Base-by-base conservation (phyloP, 2,888 invertebrate species). In the Ischnura elegans region DNA sequence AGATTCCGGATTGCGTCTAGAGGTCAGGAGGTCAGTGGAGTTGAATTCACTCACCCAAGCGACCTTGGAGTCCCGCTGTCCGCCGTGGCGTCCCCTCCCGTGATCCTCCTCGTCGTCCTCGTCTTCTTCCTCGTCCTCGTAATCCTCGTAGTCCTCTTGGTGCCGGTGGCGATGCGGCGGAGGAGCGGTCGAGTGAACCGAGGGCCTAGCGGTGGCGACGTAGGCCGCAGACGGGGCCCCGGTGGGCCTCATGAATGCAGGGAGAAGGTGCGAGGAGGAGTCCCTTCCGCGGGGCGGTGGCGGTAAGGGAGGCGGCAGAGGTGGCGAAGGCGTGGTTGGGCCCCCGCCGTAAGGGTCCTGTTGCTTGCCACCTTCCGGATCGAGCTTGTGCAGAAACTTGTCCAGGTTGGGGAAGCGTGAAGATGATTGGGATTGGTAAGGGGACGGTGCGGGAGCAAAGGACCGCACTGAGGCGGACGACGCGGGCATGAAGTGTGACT, bases 41-140 rank as follows among this genome's bases (percentile, higher is more conserved):
- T 19, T 13, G 51, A 19, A 19, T 5, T 51, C 61, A 90, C 90
- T 90, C 90, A 90, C 90, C 90, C 90, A 90, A 90, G 90, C 61
- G 61, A 90, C 55, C 90, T 90, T 90, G 61, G 90, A 43, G 61
- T 90, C 90, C 19, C 93, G 93, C 43, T 94, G 93, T 86, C 66
- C 93, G 43, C 94, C 94, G 21, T 94, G 94, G 25, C 95, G 94
- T 13, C 46, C 84, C 85, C 94, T 94, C 76, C 93, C 94, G 42
- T 90, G 87, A 45, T 94, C 66, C 42, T 90, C 66, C 87, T 94
- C 93, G 46, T 94, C 90, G 13, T 95, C 94, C 21, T 94, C 94
- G 42, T 93, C 94, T 25, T 94, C 93, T 0, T 94, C 87, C 45
- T 94, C 87, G 25, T 61, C 86, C 8, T 90, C 85, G 13, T 61